Percentiles rank a stretch among this genome's conserved stretches.
Evolutionary conservation across 2,888 invertebrate species (phyloP).

Genomic region (Tipula helvola): DNA sequence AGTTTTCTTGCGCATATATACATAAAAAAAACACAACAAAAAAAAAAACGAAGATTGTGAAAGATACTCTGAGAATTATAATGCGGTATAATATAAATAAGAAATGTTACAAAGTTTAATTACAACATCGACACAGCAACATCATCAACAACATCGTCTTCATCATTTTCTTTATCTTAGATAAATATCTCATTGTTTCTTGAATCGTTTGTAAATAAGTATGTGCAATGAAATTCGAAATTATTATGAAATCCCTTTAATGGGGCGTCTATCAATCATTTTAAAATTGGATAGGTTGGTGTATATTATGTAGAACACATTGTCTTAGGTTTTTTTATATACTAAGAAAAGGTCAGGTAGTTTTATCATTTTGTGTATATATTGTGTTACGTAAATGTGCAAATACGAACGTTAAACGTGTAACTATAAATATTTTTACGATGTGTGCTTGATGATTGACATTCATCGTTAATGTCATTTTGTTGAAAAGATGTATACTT

Average conservation of each 20-base stretch:
- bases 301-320: background rate
- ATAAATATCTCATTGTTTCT: background rate
- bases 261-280: constrained; percentile 4
- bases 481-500: background rate
- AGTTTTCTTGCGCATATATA: background rate
- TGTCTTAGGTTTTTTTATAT: background rate
- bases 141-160: background rate
- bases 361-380: background rate
- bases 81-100: background rate
- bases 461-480: background rate
- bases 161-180: background rate
- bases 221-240: background rate
- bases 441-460: background rate
- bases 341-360: background rate
- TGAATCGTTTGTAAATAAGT: background rate
- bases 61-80: background rate
- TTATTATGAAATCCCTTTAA: background rate
- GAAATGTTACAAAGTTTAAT: background rate
- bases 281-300: background rate
- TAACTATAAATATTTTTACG: background rate
- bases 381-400: background rate
- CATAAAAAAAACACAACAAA: background rate
- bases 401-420: background rate
- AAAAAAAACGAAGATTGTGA: background rate
- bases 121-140: background rate